These are phyloP conservation scores for Labeo catla DNA, from an alignment of 2,113 vertebrate species.

Conservation along the genomic window DNA sequence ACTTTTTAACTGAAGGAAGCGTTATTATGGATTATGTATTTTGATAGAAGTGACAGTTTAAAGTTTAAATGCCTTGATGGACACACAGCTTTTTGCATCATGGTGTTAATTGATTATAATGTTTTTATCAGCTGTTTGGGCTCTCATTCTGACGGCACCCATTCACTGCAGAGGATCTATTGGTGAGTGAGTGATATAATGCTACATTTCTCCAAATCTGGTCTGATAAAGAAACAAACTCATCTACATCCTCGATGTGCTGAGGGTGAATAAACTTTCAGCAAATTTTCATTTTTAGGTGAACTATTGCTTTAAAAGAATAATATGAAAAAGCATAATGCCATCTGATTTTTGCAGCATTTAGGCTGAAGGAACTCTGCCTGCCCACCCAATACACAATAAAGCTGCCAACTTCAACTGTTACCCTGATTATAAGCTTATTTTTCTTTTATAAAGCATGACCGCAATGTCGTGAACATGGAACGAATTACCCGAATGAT, in stretches of 20 bases:
- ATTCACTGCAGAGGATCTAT: not conserved
- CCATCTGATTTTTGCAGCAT: not conserved
- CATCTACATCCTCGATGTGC: not conserved
- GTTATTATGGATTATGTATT: not conserved
- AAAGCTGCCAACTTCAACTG: not conserved
- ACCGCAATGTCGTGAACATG: not conserved
- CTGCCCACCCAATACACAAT: not conserved
- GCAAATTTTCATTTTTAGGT: not conserved
- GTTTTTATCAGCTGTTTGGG: no score
- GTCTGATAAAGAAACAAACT: no score
- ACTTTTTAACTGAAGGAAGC: not conserved
- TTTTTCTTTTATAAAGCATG: not conserved
- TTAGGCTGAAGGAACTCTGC: not conserved
- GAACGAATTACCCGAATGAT: not conserved
- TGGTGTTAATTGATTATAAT: no score
- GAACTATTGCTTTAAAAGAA: not conserved
- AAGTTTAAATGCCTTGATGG: no score
- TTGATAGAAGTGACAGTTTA: no score
- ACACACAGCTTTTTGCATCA: no score
- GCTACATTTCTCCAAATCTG: no score
- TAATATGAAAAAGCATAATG: not conserved
- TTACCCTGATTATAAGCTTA: not conserved
- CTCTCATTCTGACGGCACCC: no score
- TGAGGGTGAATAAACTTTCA: not conserved
- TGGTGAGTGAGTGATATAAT: no score